Evolutionary conservation across 2,888 invertebrate genomes (phyloP).

Genomic region (Troides aeacus): DNA sequence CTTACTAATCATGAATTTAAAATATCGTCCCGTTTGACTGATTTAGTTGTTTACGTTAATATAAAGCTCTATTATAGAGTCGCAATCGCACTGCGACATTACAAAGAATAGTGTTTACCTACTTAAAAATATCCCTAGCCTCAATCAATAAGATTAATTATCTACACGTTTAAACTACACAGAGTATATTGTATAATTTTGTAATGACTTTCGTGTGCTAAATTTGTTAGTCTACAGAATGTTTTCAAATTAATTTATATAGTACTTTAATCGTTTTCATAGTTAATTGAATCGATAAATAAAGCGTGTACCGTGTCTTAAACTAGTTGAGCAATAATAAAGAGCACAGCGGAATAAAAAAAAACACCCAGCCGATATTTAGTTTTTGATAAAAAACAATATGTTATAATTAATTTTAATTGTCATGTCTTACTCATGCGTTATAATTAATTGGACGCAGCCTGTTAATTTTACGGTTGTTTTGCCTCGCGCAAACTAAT

Average conservation of each 20-base stretch:
- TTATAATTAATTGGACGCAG: constrained; percentile 2
- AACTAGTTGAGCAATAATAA: neutral
- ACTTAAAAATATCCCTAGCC: too few relatives aligned
- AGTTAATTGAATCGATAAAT: neutral
- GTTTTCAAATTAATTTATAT: neutral
- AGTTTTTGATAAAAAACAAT: constrained; percentile 1
- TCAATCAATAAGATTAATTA: too few relatives aligned
- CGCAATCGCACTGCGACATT: neutral
- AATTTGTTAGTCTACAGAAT: neutral
- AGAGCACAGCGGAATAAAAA: neutral
- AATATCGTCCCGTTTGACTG: neutral
- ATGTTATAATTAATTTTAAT: constrained; percentile 3
- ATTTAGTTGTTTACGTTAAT: neutral
- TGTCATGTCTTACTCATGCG: constrained; percentile 2
- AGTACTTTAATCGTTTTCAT: neutral
- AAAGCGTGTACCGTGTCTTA: neutral
- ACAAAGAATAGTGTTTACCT: neutral
- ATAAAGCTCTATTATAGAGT: neutral
- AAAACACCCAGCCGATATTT: neutral
- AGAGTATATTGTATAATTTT: neutral
- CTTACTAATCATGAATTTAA: constrained; percentile 10
- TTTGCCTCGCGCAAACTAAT: neutral
- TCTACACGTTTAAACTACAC: too few relatives aligned
- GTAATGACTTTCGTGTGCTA: neutral
- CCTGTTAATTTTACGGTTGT: constrained; percentile 1